Conservation (phyloP, 2,888 invertebrate species). For the Eupsilia transversa region DNA sequence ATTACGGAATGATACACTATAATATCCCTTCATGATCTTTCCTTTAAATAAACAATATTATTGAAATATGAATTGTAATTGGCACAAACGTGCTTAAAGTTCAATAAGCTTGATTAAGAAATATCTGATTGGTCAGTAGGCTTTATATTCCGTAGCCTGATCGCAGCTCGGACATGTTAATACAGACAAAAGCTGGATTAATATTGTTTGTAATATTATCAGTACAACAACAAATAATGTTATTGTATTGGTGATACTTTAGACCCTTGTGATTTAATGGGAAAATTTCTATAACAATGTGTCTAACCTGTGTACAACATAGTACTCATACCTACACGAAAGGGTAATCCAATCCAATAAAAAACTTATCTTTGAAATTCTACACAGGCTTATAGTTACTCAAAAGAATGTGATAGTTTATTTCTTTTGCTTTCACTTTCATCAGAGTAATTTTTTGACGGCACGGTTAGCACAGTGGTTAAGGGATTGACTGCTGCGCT, state of each 20-base stretch:
- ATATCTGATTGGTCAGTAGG: conserved; percentile 9
- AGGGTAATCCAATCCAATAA: no score
- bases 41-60: not conserved
- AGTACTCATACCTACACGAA: no score
- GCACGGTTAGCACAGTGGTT: no score
- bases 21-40: not conserved
- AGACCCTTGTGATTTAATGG: not conserved
- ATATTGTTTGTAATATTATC: not conserved
- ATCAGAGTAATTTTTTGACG: no score
- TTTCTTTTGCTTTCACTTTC: no score
- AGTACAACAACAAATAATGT: not conserved
- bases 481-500: no score
- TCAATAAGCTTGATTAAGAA: conserved; percentile 11
- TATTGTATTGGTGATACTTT: not conserved
- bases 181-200: conserved; percentile 9
- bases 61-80: not conserved
- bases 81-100: conserved; percentile 5
- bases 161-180: not conserved
- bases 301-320: no score
- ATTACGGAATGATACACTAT: not conserved
- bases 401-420: no score
- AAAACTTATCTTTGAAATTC: no score
- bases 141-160: not conserved
- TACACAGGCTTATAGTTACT: no score
- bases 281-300: no score